Percentiles rank a stretch among this genome's conserved stretches.
Conservation (phyloP, 64 coral and sea anemone genomes). For the Trachythela sp. region DNA sequence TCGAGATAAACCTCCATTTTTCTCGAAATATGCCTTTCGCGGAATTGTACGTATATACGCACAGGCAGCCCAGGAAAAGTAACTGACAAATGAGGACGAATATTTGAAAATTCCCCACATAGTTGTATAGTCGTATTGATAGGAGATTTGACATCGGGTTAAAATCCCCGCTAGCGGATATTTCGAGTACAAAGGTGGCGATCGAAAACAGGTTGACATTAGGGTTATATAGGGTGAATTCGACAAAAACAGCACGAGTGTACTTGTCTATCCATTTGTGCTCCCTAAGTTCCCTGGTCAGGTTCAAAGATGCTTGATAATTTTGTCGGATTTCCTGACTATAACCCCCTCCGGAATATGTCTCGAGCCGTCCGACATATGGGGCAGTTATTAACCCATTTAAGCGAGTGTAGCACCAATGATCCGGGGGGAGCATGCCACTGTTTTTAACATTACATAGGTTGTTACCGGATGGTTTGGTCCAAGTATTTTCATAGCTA, state of each 20-base stretch:
- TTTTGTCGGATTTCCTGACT: slow-evolving; percentile 56
- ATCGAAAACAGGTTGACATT: slow-evolving; percentile 80
- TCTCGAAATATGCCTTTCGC: slow-evolving; percentile 49
- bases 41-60: slow-evolving; percentile 73
- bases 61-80: slow-evolving; percentile 57
- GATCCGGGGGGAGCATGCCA: neutral
- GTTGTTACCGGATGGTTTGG: neutral
- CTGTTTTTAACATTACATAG: neutral
- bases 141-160: slow-evolving; percentile 47
- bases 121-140: slow-evolving; percentile 68
- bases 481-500: slow-evolving; percentile 46
- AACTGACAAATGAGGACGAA: slow-evolving; percentile 79
- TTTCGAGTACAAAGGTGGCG: slow-evolving; percentile 62
- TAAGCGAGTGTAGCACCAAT: slow-evolving; percentile 59
- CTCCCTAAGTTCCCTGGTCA: slow-evolving; percentile 39
- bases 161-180: slow-evolving; percentile 59
- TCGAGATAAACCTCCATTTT: slow-evolving; percentile 46
- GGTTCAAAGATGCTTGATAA: slow-evolving; percentile 60
- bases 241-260: slow-evolving; percentile 66
- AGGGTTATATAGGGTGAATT: slow-evolving; percentile 82
- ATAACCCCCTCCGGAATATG: slow-evolving; percentile 93
- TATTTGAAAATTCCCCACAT: slow-evolving; percentile 84
- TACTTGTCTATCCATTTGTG: slow-evolving; percentile 65
- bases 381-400: slow-evolving; percentile 57
- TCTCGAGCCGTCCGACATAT: slow-evolving; percentile 46